Evolutionary conservation across 2,113 vertebrate genomes (phyloP).

Genomic region (Gambusia holbrooki): DNA sequence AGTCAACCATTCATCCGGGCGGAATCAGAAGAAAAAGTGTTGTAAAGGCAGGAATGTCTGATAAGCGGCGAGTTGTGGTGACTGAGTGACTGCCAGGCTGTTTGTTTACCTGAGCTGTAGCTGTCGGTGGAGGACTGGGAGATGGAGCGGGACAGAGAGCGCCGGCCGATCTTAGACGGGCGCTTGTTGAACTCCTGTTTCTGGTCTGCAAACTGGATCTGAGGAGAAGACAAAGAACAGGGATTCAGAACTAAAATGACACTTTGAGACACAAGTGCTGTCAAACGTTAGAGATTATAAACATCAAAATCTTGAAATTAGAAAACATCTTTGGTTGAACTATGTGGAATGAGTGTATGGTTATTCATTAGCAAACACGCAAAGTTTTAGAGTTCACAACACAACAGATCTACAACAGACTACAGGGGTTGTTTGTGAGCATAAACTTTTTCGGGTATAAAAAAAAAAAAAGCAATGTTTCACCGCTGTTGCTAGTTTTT

Average conservation of each 20-base stretch:
- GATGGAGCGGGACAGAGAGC: slow-evolving; percentile 96
- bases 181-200: slow-evolving; percentile 99
- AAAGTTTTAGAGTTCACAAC: too few relatives aligned
- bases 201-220: slow-evolving; percentile 99
- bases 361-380: too few relatives aligned
- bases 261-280: neutral
- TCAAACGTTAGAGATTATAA: too few relatives aligned
- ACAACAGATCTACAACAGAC: too few relatives aligned
- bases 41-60: neutral
- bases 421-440: too few relatives aligned
- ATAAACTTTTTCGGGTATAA: too few relatives aligned
- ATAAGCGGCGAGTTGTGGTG: neutral
- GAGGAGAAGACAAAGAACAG: neutral
- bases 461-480: too few relatives aligned
- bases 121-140: slow-evolving; percentile 98
- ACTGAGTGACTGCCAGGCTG: neutral
- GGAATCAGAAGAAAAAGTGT: neutral
- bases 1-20: slow-evolving; percentile 14
- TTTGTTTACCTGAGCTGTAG: slow-evolving; percentile 92
- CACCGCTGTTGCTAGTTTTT: too few relatives aligned
- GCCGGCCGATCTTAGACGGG: slow-evolving; percentile 95
- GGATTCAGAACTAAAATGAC: slow-evolving; percentile 11
- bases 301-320: neutral
- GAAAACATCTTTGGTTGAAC: too few relatives aligned
- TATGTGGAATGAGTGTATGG: too few relatives aligned